phyloP scores from a whole-genome alignment of 2,888 invertebrate species.

The Heteromyza rotundicornis region DNA sequence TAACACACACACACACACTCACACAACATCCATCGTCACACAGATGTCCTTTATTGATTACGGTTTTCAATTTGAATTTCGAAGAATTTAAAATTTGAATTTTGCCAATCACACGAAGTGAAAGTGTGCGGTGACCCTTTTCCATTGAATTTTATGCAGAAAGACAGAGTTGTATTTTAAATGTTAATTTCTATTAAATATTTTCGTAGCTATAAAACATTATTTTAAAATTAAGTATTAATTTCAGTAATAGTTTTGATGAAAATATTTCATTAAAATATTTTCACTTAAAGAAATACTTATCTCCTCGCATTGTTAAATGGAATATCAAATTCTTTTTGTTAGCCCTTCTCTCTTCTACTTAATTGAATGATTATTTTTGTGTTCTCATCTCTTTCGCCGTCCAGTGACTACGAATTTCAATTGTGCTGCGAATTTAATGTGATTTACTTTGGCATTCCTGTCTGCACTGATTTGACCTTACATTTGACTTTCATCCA shows the following conservation, averaged over 20 bases:
- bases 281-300: neutral
- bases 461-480: slow-evolving; percentile 4
- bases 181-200: no score
- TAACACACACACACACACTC: no score
- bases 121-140: neutral
- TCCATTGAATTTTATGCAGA: no score
- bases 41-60: neutral
- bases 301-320: no score
- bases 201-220: no score
- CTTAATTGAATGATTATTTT: neutral
- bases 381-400: neutral
- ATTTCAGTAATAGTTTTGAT: no score
- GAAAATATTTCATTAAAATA: neutral
- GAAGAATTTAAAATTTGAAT: neutral
- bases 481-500: neutral
- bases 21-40: neutral
- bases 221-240: no score
- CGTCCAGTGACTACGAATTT: no score
- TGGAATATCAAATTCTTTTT: neutral
- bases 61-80: neutral
- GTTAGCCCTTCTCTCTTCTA: neutral
- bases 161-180: no score
- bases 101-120: no score
- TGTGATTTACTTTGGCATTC: neutral
- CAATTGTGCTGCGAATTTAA: neutral